Conservation (phyloP, 37 sponge, comb jelly and placozoan species). For the Mnemiopsis leidyi region DNA sequence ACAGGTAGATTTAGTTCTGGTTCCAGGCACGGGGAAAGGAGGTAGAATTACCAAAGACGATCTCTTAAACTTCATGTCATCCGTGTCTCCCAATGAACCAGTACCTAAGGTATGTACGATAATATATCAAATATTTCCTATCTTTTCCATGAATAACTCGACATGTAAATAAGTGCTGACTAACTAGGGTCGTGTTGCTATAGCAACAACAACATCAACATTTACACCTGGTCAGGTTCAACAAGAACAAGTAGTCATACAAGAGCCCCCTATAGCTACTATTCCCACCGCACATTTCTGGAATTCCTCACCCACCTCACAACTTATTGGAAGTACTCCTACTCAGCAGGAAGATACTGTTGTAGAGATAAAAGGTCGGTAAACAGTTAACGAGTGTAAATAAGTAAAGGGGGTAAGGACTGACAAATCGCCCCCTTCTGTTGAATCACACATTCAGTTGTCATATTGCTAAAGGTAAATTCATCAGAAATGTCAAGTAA, state of each 20-base stretch:
- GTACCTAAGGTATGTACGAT: neutral
- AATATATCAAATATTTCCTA: too few species aligned
- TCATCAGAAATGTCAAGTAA: too few species aligned
- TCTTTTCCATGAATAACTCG: too few species aligned
- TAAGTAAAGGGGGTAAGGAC: too few species aligned
- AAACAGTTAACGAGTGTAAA: neutral
- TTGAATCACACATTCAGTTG: too few species aligned
- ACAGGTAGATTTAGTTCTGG: constrained; percentile 72
- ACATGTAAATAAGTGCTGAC: too few species aligned
- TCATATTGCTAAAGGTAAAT: too few species aligned
- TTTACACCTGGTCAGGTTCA: too few species aligned
- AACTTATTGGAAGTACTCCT: neutral
- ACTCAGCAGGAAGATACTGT: neutral
- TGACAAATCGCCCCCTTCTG: too few species aligned
- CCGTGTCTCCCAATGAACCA: neutral
- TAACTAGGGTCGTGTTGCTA: too few species aligned
- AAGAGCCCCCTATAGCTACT: constrained; percentile 8
- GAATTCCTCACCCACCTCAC: constrained; percentile 25
- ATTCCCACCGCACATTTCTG: constrained; percentile 54
- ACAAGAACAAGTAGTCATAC: neutral
- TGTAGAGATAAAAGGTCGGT: constrained; percentile 22
- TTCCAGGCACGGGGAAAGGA: constrained; percentile 81
- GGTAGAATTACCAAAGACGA: constrained; percentile 95
- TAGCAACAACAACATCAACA: too few species aligned
- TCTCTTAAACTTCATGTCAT: constrained; percentile 64